Evolutionary conservation across 2,888 invertebrate genomes (phyloP), one percentile per base, ranked within the genome.

Genomic region (Ichneumon xanthorius): DNA sequence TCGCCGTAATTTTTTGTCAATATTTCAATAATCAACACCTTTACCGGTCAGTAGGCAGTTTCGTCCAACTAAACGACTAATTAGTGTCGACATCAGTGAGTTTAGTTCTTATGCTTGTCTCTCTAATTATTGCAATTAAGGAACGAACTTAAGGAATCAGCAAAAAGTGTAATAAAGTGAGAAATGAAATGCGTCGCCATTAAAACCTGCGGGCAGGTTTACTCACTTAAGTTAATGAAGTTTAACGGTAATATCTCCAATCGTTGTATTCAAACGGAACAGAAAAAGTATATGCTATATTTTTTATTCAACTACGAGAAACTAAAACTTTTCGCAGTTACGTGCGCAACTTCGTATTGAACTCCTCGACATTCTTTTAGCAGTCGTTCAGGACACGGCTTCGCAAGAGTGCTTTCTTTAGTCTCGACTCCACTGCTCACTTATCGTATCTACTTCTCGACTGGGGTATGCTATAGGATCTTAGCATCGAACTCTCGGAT

Each of bases 341-440:
- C 26, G 14, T 14, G 14, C 14, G 65, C 16, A n/a, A 65, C 65
- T 11, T 19, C 11, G 71, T 48, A 68, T 61, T 16, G 68, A 50
- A 40, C 68, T 19, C 19, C 30, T 61, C 19, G 48, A 76, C n/a
- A 70, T 55, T 63, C 37, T 65, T 45, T 61, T 63, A 4, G 70
- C 11, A 63, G 19, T 53, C 73, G 45, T 30, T 1, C 37, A 9
- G n/a, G 61, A 79, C 83, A 79, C 26, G 70, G 63, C 70, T 63
- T 40, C 70, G 79, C 61, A 70, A 75, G 73, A 79, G 73, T 79
- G 79, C 83, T 79, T 78, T 68, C 73, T 73, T 82, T 53, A n/a
- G 40, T 81, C 68, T 61, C 61, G 48, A 53, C 67, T 65, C 19
- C 19, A 30, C 72, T 72, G 63, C 63, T 63, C 83, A 55, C 68